Evolutionary conservation across 2,797 vertebrate genomes (phyloP).

Genomic region (Malurus splendens): DNA sequence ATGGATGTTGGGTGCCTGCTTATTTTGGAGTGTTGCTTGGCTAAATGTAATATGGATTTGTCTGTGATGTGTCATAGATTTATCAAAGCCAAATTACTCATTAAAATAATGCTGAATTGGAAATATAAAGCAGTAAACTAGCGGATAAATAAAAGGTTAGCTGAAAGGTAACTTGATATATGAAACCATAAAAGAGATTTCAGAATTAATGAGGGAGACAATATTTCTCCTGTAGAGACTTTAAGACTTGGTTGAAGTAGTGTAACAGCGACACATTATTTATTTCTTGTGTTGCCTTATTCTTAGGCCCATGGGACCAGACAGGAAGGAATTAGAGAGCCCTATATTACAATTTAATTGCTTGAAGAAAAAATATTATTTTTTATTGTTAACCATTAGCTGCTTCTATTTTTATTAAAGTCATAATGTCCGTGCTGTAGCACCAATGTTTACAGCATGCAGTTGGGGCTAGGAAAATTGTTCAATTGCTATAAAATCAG

Average conservation of each 20-base stretch:
- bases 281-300: constrained; percentile 70
- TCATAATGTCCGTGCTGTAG: constrained; percentile 14
- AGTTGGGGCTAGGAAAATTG: neutral
- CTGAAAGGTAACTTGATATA: constrained; percentile 58
- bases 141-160: constrained; percentile 31
- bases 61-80: neutral
- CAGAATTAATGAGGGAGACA: constrained; percentile 54
- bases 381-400: constrained; percentile 73
- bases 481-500: neutral
- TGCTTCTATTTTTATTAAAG: constrained; percentile 70
- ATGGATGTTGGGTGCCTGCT: neutral
- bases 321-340: constrained; percentile 75
- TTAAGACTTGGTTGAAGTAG: constrained; percentile 59
- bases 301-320: constrained; percentile 65
- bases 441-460: constrained; percentile 2
- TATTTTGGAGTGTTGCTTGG: constrained; percentile 15
- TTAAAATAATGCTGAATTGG: constrained; percentile 56
- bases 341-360: constrained; percentile 75
- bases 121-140: constrained; percentile 33
- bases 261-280: constrained; percentile 62
- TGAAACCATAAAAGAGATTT: constrained; percentile 60
- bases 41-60: neutral
- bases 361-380: constrained; percentile 77
- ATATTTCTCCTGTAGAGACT: constrained; percentile 55
- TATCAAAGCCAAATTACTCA: constrained; percentile 54